These are phyloP conservation scores for Hoplodrina blanda DNA, from an alignment of 2,888 invertebrate species.

Conservation along the genomic window DNA sequence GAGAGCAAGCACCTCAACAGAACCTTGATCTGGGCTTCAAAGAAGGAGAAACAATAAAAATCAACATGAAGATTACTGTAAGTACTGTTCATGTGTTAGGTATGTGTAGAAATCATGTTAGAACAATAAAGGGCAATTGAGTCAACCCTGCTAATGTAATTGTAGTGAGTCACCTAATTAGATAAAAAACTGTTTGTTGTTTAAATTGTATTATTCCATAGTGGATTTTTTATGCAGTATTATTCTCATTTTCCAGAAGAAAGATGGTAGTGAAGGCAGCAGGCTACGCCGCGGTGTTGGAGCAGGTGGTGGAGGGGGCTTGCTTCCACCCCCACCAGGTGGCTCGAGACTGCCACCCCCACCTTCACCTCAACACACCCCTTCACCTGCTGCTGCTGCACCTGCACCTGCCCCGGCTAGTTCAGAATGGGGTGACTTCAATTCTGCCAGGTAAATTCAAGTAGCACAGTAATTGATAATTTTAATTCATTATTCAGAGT, in stretches of 20 bases:
- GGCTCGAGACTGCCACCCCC: conserved; percentile 93
- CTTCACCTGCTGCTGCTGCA: conserved; percentile 88
- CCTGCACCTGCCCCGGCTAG: conserved; percentile 82
- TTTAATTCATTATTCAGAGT: background rate
- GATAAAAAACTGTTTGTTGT: conserved; percentile 26
- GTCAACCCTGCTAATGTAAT: conserved; percentile 43
- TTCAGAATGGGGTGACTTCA: conserved; percentile 95
- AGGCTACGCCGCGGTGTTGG: conserved; percentile 91
- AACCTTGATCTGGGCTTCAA: conserved; percentile 99
- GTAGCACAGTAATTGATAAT: background rate
- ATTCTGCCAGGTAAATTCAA: conserved; percentile 91
- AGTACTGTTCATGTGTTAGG: conserved; percentile 58
- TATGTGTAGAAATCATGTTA: conserved; percentile 25
- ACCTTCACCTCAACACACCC: conserved; percentile 94
- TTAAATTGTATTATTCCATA: conserved; percentile 24
- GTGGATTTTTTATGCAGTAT: background rate
- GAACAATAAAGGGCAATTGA: conserved; percentile 33
- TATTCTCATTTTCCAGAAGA: conserved; percentile 92
- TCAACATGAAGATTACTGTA: conserved; percentile 99
- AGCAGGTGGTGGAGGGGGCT: conserved; percentile 85
- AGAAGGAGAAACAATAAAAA: conserved; percentile 99
- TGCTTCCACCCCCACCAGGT: conserved; percentile 96
- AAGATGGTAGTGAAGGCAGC: conserved; percentile 95
- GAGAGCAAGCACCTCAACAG: conserved; percentile 93
- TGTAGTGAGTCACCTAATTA: conserved; percentile 47